A percentile compares a stretch with the other conserved stretches of the same genome.
Conservation (phyloP, 2,113 vertebrate genomes). For the Pluvialis apricaria region DNA sequence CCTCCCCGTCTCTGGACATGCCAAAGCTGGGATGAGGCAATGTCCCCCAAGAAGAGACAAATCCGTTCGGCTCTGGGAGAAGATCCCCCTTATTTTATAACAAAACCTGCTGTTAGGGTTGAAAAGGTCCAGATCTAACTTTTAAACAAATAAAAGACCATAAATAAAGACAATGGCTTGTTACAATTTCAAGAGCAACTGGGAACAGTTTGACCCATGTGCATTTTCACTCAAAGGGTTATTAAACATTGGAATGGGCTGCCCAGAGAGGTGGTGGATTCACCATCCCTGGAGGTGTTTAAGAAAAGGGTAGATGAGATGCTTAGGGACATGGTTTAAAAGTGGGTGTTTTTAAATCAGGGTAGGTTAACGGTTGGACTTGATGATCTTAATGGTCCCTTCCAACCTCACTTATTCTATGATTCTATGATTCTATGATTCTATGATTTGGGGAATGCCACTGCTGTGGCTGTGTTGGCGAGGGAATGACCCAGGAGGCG, state of each 20-base stretch:
- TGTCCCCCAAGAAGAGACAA: background rate
- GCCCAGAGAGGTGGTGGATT: too few species aligned
- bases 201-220: background rate
- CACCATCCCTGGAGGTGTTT: too few species aligned
- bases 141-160: background rate
- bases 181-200: background rate
- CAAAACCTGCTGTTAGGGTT: background rate
- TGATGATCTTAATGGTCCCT: too few species aligned
- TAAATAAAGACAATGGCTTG: background rate
- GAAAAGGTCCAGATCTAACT: background rate
- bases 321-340: too few species aligned
- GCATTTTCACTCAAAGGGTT: too few species aligned
- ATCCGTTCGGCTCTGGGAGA: background rate
- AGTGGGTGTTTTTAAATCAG: too few species aligned
- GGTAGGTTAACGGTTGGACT: too few species aligned
- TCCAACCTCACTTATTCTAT: too few species aligned
- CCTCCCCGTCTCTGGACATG: background rate
- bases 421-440: too few species aligned
- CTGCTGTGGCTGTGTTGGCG: fast-evolving
- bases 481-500: background rate
- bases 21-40: background rate
- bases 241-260: too few species aligned
- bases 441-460: background rate
- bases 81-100: background rate
- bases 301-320: too few species aligned